Percentiles rank a stretch among this genome's conserved stretches.
phyloP scores from a whole-genome alignment of 1,140 invertebrate genomes.

The Teleopsis dalmanni region DNA sequence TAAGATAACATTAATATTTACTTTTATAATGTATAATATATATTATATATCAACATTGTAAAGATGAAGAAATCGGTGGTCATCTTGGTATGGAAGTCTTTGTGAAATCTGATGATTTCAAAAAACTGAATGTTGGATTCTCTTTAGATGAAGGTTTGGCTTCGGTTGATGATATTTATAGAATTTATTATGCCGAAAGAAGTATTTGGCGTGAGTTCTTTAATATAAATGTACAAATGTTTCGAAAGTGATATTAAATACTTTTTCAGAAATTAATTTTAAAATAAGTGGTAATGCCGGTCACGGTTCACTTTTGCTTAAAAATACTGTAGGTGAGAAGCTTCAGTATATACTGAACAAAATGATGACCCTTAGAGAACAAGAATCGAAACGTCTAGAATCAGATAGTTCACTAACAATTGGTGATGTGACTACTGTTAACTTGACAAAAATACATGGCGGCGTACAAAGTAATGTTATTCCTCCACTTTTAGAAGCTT shows the following conservation, averaged over 20 bases:
- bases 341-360: conserved; percentile 67
- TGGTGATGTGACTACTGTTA: conserved; percentile 82
- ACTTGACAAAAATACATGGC: conserved; percentile 77
- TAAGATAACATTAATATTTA: not conserved
- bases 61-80: conserved; percentile 89
- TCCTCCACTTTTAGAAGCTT: conserved; percentile 66
- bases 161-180: conserved; percentile 55
- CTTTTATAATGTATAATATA: not conserved
- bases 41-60: conserved; percentile 14
- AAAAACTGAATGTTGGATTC: conserved; percentile 78
- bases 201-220: conserved; percentile 55
- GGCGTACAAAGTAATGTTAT: conserved; percentile 91
- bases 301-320: conserved; percentile 78
- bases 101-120: conserved; percentile 70
- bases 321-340: conserved; percentile 81
- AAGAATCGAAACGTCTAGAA: conserved; percentile 59
- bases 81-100: conserved; percentile 74
- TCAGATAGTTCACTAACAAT: conserved; percentile 56
- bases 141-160: conserved; percentile 80
- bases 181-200: conserved; percentile 71
- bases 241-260: not conserved
- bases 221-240: not conserved
- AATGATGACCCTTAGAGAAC: conserved; percentile 65
- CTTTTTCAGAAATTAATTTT: conserved; percentile 21
- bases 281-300: conserved; percentile 64